phyloP scores from a whole-genome alignment of 2,797 vertebrate genomes.

The Falco novaeseelandiae region DNA sequence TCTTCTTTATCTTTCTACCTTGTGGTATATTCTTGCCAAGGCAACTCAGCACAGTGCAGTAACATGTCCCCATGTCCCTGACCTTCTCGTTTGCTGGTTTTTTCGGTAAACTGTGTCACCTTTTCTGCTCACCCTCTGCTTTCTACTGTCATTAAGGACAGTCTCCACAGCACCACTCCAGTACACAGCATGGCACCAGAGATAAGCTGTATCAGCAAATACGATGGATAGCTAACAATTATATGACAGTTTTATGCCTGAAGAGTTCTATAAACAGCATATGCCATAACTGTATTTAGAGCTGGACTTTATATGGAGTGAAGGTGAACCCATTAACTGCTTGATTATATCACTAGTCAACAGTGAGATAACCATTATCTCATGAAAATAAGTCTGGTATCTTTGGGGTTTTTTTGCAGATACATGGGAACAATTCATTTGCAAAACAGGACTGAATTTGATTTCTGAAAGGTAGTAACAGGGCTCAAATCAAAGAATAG shows the following conservation, averaged over 20 bases:
- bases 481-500: background rate
- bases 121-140: background rate
- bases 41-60: background rate
- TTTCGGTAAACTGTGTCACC: background rate
- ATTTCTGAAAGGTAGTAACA: constrained; percentile 13
- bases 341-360: constrained; percentile 43
- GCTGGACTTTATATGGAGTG: constrained; percentile 40
- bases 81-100: background rate
- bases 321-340: constrained; percentile 32
- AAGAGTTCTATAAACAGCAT: constrained; percentile 65
- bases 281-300: constrained; percentile 41
- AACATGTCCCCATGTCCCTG: background rate
- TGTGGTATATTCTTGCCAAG: background rate
- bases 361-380: constrained; percentile 51
- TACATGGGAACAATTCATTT: background rate
- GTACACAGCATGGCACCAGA: constrained; percentile 33
- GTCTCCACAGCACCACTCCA: constrained; percentile 33
- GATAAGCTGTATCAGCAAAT: constrained; percentile 42
- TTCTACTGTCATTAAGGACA: constrained; percentile 17
- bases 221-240: constrained; percentile 26
- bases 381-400: background rate
- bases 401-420: background rate
- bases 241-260: constrained; percentile 45
- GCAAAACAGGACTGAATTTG: constrained; percentile 23
- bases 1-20: background rate